A percentile compares a stretch with the other conserved stretches of the same genome.
Conservation (phyloP, 2,888 invertebrate genomes). For the Tetranychus piercei region DNA sequence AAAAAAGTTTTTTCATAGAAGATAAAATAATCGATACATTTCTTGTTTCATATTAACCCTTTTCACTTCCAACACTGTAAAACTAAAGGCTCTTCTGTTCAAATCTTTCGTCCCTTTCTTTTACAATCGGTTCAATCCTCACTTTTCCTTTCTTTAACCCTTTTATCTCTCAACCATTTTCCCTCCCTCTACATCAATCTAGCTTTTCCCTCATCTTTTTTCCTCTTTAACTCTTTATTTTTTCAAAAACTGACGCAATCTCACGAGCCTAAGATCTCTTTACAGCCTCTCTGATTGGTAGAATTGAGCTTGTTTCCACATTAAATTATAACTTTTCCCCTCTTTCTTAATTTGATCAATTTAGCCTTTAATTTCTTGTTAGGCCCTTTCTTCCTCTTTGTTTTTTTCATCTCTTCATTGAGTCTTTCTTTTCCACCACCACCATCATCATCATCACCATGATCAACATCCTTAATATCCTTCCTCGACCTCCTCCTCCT, state of each 20-base stretch:
- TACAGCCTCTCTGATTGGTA: no score
- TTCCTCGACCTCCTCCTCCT: neutral
- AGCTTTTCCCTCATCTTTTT: neutral
- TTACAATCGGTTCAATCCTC: neutral
- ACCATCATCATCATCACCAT: slow-evolving; percentile 10
- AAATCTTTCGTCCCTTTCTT: neutral
- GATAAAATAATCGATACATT: no score
- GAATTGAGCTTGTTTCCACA: no score
- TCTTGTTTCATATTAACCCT: neutral
- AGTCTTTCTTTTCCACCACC: neutral
- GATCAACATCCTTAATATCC: slow-evolving; percentile 1
- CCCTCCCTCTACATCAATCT: neutral
- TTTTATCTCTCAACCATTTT: neutral
- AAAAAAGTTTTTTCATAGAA: no score
- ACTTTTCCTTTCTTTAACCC: no score
- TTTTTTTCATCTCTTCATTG: neutral
- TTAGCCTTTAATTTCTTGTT: neutral
- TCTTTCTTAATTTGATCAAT: slow-evolving; percentile 3
- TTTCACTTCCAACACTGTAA: neutral
- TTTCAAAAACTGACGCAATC: slow-evolving; percentile 11
- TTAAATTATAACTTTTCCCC: neutral
- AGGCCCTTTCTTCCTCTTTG: slow-evolving; percentile 5
- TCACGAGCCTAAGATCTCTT: neutral
- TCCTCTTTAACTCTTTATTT: slow-evolving; percentile 1
- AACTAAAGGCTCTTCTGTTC: neutral